phyloP scores from a whole-genome alignment of 2,888 invertebrate genomes.

The Dasypolia templi region DNA sequence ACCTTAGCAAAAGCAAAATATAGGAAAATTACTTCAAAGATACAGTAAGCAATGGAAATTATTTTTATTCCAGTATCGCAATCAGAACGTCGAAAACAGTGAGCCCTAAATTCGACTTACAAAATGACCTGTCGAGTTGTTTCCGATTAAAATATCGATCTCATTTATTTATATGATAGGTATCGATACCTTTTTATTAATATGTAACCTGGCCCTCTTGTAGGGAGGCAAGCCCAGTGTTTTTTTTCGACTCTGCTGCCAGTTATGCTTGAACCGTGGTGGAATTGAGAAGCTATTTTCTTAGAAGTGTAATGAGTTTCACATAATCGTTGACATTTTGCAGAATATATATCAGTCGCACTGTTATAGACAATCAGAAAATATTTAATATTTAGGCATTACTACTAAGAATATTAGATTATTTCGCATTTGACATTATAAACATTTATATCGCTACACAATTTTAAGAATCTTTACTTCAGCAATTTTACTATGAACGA shows the following conservation, averaged over 20 bases:
- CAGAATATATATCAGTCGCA: too few relatives aligned
- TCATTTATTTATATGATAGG: slow-evolving; percentile 62
- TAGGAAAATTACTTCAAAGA: background rate
- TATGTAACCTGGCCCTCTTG: slow-evolving; percentile 34
- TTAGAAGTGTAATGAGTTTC: too few relatives aligned
- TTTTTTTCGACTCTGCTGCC: background rate
- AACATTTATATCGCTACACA: background rate
- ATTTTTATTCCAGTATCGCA: slow-evolving; percentile 33
- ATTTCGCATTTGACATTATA: background rate
- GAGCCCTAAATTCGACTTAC: slow-evolving; percentile 54
- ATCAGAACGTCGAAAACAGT: slow-evolving; percentile 42
- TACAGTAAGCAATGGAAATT: background rate
- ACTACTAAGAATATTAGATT: too few relatives aligned
- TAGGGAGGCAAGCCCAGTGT: too few relatives aligned
- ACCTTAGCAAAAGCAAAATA: background rate
- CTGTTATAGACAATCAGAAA: too few relatives aligned
- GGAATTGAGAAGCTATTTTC: too few relatives aligned
- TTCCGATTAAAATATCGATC: slow-evolving; percentile 65
- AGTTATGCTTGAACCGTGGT: background rate
- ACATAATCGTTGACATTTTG: background rate
- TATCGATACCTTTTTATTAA: slow-evolving; percentile 49
- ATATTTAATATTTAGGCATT: too few relatives aligned
- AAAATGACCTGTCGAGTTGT: slow-evolving; percentile 60
- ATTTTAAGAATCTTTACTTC: slow-evolving; percentile 1
- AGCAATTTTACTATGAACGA: slow-evolving; percentile 30